Conservation (phyloP, 2,888 invertebrate species). For the Heteromyza rotundicornis region DNA sequence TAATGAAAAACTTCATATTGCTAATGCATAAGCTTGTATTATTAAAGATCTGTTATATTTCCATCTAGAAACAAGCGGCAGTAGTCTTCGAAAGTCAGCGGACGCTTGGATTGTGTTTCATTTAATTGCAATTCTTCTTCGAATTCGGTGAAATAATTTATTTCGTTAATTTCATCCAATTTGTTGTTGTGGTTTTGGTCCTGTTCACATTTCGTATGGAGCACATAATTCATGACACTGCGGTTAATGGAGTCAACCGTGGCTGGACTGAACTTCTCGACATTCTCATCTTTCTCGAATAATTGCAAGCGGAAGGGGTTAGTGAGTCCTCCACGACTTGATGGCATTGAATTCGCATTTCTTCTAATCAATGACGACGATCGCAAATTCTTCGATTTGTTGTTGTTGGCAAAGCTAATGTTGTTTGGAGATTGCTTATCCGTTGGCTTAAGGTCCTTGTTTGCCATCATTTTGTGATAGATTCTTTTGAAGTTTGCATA, state of each 20-base stretch:
- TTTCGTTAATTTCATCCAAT: too few species aligned
- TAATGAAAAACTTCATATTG: too few species aligned
- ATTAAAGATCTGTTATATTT: neutral
- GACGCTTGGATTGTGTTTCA: neutral
- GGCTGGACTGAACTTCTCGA: neutral
- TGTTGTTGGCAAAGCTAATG: too few species aligned
- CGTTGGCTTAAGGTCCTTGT: slow-evolving; percentile 2
- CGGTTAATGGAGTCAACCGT: slow-evolving; percentile 15
- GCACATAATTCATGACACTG: slow-evolving; percentile 19
- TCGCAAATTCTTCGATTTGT: too few species aligned
- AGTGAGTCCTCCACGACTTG: too few species aligned
- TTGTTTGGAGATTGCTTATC: slow-evolving; percentile 4
- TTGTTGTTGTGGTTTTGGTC: neutral
- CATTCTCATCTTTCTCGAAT: slow-evolving; percentile 4
- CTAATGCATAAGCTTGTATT: too few species aligned
- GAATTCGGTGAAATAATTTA: too few species aligned
- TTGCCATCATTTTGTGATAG: slow-evolving; percentile 1
- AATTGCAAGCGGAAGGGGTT: slow-evolving; percentile 30
- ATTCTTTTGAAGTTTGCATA: slow-evolving; percentile 10
- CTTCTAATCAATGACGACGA: too few species aligned
- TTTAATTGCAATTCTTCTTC: neutral
- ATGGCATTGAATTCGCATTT: too few species aligned
- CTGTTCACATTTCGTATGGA: slow-evolving; percentile 18
- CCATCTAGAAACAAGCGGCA: slow-evolving; percentile 6
- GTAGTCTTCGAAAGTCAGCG: slow-evolving; percentile 19